Base-by-base conservation (phyloP, 2,113 vertebrate genomes). In the Malurus elegans region DNA sequence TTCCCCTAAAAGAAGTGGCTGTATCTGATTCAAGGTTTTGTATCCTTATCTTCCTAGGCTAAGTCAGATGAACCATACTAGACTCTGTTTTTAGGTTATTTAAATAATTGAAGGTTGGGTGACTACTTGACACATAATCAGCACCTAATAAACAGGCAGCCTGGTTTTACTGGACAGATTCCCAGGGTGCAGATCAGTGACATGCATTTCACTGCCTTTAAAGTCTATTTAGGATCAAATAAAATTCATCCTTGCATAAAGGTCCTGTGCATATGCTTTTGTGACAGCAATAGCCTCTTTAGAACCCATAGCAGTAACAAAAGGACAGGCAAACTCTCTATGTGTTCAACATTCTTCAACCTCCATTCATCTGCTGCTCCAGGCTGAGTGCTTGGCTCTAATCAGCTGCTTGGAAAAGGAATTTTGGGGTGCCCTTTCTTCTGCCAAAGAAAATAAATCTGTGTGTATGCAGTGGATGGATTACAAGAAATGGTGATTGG, bases 71-170 rank as follows among this genome's bases (percentile, higher is more conserved):
- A 80, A 42, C 26, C 3, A 25, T 19, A 66, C 47, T 56, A n/a
- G 51, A 61, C 50, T 72, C 44, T 79, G 31, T n/a, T 56, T 93
- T 90, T 83, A 73, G 28, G 50, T 75, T 94, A 70, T 61, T 90
- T 88, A 50, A 42, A 47, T 51, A 97, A 93, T 61, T 95, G 58
- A 76, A 76, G 31, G 50, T 79, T 92, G 86, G 25, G 38, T 93
- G 72, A 66, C 58, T 58, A 8, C 62, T n/a, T 88, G 71, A 79
- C 69, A 73, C 29, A 34, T 54, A 90, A 61, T 81, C 71, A 79
- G 58, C 0, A 0, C 66, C 53, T 92, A 70, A 90, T 76, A 90
- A 96, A 88, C 57, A 73, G 42, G 29, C 66, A 86, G 45, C 29
- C 47, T 88, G 40, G 34, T 79, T 90, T 80, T 82, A 44, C 50